Conservation (phyloP, 2,797 vertebrate genomes). For the Smutsia gigantea region DNA sequence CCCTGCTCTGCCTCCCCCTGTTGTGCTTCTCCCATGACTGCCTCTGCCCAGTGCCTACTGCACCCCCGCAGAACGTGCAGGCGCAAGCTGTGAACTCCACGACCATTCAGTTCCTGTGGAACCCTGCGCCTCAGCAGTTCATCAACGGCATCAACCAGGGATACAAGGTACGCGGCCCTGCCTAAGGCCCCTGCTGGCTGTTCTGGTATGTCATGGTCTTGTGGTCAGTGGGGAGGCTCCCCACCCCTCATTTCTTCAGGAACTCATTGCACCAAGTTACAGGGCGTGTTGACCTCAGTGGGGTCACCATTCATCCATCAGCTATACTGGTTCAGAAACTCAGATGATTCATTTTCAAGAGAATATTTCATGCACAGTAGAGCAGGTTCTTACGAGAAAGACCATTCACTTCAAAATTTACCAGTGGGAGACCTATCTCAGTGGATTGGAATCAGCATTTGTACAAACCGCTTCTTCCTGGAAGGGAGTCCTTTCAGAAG, state of each 20-base stretch:
- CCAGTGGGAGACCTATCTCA: fast-evolving
- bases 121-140: constrained; percentile 96
- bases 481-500: neutral
- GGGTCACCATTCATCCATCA: neutral
- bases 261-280: neutral
- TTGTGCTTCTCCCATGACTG: neutral
- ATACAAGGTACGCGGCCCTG: constrained; percentile 91
- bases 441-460: neutral
- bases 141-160: constrained; percentile 98
- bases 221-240: fast-evolving
- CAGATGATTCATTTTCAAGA: neutral
- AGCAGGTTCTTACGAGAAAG: neutral
- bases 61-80: constrained; percentile 95
- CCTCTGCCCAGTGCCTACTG: constrained; percentile 92
- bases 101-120: constrained; percentile 95
- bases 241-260: neutral
- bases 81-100: constrained; percentile 94
- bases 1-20: neutral
- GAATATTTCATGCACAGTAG: neutral
- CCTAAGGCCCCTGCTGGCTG: neutral
- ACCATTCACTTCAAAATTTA: neutral
- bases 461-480: neutral
- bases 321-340: neutral
- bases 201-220: fast-evolving
- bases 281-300: fast-evolving